These are phyloP conservation scores for Lepidurus couesii DNA, from an alignment of 1,140 invertebrate genomes.

Conservation along the genomic window DNA sequence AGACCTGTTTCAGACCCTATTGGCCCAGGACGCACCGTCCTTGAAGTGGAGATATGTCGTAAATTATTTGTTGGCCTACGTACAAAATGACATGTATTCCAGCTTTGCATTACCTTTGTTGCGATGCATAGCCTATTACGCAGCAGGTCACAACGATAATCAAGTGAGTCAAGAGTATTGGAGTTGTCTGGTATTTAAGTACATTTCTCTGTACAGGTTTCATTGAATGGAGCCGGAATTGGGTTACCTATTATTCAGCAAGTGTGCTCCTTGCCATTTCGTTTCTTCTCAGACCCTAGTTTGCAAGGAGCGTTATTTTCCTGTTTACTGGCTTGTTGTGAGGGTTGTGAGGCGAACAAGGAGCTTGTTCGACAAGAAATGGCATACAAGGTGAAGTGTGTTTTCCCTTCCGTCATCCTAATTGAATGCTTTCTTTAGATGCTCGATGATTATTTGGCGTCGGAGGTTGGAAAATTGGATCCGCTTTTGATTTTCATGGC, in stretches of 20 bases:
- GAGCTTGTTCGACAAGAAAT: conserved; percentile 71
- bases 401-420: conserved; percentile 21
- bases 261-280: conserved; percentile 79
- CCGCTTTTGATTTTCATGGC: conserved; percentile 3
- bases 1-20: conserved; percentile 58
- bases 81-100: conserved; percentile 49
- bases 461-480: conserved; percentile 32
- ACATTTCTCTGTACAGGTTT: conserved; percentile 33
- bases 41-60: conserved; percentile 83
- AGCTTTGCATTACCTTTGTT: conserved; percentile 58
- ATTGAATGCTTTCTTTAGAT: conserved; percentile 23
- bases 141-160: conserved; percentile 70
- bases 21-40: conserved; percentile 76
- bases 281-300: conserved; percentile 73
- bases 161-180: conserved; percentile 55
- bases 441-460: conserved; percentile 26
- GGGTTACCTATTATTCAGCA: conserved; percentile 78
- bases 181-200: not conserved
- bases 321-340: conserved; percentile 73
- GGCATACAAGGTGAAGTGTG: conserved; percentile 61
- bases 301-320: conserved; percentile 76
- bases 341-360: conserved; percentile 61
- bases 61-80: conserved; percentile 75
- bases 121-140: conserved; percentile 72
- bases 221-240: conserved; percentile 69